A percentile compares a stretch with the other conserved stretches of the same genome.
phyloP scores from a whole-genome alignment of 92 coral and sea anemone genomes.

The Virgularia gustaviana region DNA sequence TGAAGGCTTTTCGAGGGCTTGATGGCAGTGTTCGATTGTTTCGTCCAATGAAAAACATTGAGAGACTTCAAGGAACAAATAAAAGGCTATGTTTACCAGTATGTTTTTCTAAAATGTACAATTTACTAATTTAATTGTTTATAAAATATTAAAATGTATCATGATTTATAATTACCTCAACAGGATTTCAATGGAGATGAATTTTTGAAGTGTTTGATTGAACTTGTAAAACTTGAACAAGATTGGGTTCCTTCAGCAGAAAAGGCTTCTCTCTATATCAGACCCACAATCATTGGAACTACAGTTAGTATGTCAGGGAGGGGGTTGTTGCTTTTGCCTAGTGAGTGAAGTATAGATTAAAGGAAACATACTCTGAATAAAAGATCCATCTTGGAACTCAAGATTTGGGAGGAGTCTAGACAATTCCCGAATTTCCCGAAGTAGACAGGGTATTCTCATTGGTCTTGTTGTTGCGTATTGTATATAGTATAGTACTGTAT shows the following conservation, averaged over 20 bases:
- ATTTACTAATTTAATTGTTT: too few relatives aligned
- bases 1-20: slow-evolving; percentile 87
- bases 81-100: slow-evolving; percentile 82
- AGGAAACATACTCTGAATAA: too few relatives aligned
- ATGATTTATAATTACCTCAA: too few relatives aligned
- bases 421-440: too few relatives aligned
- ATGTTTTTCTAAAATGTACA: slow-evolving; percentile 36
- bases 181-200: slow-evolving; percentile 79
- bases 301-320: slow-evolving; percentile 49
- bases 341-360: not conserved
- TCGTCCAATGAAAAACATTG: slow-evolving; percentile 88
- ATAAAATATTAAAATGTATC: too few relatives aligned
- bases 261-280: slow-evolving; percentile 77
- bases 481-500: too few relatives aligned
- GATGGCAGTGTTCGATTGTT: slow-evolving; percentile 78
- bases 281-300: slow-evolving; percentile 85
- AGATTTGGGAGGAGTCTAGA: not conserved
- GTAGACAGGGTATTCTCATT: too few relatives aligned
- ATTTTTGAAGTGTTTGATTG: slow-evolving; percentile 67
- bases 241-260: slow-evolving; percentile 97
- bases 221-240: slow-evolving; percentile 69
- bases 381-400: too few relatives aligned
- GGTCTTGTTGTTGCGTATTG: too few relatives aligned
- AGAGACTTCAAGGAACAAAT: slow-evolving; percentile 76
- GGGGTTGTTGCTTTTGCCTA: not conserved